phyloP scores from a whole-genome alignment of 2,113 vertebrate species.

The Mastomys natalensis region DNA sequence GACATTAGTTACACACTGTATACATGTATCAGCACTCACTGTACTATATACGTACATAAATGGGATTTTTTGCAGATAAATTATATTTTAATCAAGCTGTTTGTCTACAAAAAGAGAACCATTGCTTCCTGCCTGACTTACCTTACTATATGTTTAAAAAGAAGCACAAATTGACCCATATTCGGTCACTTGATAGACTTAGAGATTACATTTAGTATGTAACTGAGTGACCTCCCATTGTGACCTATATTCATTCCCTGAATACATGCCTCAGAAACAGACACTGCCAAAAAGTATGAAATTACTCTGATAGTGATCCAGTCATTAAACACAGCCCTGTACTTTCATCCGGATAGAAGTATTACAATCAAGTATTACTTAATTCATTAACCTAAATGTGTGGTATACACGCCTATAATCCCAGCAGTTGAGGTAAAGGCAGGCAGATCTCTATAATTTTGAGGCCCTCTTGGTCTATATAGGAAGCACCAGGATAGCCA shows the following conservation, averaged over 20 bases:
- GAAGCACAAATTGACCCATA: not conserved
- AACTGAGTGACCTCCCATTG: not conserved
- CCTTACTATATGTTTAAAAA: conserved; percentile 19
- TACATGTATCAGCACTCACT: not conserved
- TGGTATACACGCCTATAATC: not conserved
- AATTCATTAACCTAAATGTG: not conserved
- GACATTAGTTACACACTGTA: not conserved
- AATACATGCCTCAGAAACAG: not conserved
- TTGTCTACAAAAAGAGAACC: conserved; percentile 31
- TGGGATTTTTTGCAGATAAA: not conserved
- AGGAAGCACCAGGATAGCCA: not conserved
- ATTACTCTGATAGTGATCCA: not conserved
- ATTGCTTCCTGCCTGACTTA: not conserved
- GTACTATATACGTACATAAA: not conserved
- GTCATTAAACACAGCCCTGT: not conserved
- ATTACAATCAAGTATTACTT: not conserved
- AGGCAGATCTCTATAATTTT: not conserved
- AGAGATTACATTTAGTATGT: not conserved
- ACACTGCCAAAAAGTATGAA: not conserved
- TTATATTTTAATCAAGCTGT: not conserved
- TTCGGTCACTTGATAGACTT: not conserved
- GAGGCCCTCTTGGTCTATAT: not conserved
- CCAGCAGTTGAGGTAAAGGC: not conserved
- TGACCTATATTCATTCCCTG: not conserved
- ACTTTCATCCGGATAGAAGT: not conserved